Evolutionary conservation across 2,888 invertebrate genomes (phyloP), one percentile per base, ranked within the genome.

Genomic region (Drosophila limbata): DNA sequence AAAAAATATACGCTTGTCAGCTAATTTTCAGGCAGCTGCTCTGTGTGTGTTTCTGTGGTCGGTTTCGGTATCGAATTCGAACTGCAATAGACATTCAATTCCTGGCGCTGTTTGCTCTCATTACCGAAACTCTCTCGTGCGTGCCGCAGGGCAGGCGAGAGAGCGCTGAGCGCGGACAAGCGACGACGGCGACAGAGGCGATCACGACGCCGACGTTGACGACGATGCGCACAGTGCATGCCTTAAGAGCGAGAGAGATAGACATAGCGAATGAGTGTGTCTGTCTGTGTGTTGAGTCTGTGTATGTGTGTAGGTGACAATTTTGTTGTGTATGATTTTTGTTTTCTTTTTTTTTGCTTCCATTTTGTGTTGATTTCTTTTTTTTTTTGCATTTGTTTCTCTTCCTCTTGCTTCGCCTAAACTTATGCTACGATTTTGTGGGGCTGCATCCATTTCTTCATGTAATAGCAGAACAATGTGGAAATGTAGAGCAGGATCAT

Each of bases 381-480:
- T 45, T 8, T 28, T 19, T 17, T 15, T 52, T 33, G n/a, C 33
- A 66, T 6, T 48, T 13, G 21, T 33, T 33, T 21, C 19, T 33
- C 31, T 51, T 45, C 21, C 31, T 60, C 50, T 57, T 45, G 76
- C 55, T 48, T 51, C 69, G 69, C 69, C 62, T 68, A 56, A 77
- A 73, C 88, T 94, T 94, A 95, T 90, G 95, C 94, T 94, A 96
- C 95, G 93, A 96, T 96, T 92, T 97, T 97, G 86, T 96, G 95
- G 13, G 97, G 97, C 79, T 95, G 94, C 92, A 97, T 94, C 97
- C 97, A 97, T 92, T 97, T 97, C 92, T 96, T 96, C 96, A 97
- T 97, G 94, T 96, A 97, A 93, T 97, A 97, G 93, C 96, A 97
- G 94, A 97, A 97, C 88, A 98, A 94, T 56, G 97, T 98, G 86